Percentiles rank a stretch among this genome's conserved stretches.
These are phyloP conservation scores for Abrostola triplasia DNA, from an alignment of 2,888 invertebrate species.

Conservation along the genomic window DNA sequence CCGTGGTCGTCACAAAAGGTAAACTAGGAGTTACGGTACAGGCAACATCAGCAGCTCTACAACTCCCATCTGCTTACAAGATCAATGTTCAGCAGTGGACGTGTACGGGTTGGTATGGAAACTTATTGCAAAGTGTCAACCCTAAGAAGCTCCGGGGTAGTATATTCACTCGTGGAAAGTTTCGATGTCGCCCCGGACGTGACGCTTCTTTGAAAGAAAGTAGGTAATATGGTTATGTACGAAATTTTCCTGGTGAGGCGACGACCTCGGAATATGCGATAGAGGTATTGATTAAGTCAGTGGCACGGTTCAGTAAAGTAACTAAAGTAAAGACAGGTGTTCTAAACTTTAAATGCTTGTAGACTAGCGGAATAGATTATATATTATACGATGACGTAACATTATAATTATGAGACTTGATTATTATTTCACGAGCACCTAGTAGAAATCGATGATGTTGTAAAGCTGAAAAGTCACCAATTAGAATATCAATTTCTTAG, in stretches of 20 bases:
- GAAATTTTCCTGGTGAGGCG: constrained; percentile 37
- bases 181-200: constrained; percentile 46
- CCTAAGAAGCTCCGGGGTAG: constrained; percentile 37
- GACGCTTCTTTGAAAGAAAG: constrained; percentile 48
- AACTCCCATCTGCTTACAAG: neutral
- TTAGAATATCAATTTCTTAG: too few relatives aligned
- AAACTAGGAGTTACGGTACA: neutral
- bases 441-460: too few relatives aligned
- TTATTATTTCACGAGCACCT: too few relatives aligned
- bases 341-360: neutral
- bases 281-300: constrained; percentile 44
- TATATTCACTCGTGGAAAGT: constrained; percentile 48
- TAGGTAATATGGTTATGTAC: constrained; percentile 46
- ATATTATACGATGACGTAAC: too few relatives aligned
- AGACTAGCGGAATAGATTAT: neutral
- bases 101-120: constrained; percentile 5
- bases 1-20: neutral
- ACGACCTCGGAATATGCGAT: constrained; percentile 41
- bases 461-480: too few relatives aligned
- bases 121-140: constrained; percentile 28
- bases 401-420: too few relatives aligned
- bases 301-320: constrained; percentile 2
- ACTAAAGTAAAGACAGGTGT: neutral
- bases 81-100: neutral
- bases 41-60: neutral